Conservation (phyloP, 2,797 vertebrate species). For the Hemibagrus guttatus region DNA sequence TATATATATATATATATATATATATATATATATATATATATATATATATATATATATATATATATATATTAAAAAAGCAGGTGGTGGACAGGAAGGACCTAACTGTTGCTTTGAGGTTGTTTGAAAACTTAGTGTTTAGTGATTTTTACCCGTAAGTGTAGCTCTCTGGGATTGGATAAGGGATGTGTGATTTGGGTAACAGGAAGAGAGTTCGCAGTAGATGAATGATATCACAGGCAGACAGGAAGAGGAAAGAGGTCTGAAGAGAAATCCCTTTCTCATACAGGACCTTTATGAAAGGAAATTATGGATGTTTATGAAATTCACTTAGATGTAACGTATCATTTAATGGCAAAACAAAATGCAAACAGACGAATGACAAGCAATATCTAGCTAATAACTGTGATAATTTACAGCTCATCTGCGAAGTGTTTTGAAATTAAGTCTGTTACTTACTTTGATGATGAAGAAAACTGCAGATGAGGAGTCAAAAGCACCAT, state of each 20-base stretch:
- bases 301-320: background rate
- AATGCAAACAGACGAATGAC: background rate
- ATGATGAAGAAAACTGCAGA: conserved; percentile 82
- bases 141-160: conserved; percentile 82
- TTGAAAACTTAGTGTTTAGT: background rate
- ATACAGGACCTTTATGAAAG: conserved; percentile 76
- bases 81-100: background rate
- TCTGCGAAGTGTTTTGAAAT: background rate
- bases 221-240: conserved; percentile 80
- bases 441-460: conserved; percentile 75
- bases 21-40: too few species aligned
- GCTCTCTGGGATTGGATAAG: conserved; percentile 75
- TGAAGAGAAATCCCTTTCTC: conserved; percentile 73
- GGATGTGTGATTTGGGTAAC: conserved; percentile 81
- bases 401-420: background rate
- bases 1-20: too few species aligned
- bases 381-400: background rate
- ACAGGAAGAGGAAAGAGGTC: conserved; percentile 80
- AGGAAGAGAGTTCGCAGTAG: conserved; percentile 81
- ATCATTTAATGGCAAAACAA: background rate
- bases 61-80: background rate
- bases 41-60: too few species aligned
- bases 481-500: conserved; percentile 89
- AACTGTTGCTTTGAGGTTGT: background rate
- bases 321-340: background rate